These are phyloP conservation scores for Perca flavescens DNA, from an alignment of 2,113 vertebrate genomes.

Conservation along the genomic window DNA sequence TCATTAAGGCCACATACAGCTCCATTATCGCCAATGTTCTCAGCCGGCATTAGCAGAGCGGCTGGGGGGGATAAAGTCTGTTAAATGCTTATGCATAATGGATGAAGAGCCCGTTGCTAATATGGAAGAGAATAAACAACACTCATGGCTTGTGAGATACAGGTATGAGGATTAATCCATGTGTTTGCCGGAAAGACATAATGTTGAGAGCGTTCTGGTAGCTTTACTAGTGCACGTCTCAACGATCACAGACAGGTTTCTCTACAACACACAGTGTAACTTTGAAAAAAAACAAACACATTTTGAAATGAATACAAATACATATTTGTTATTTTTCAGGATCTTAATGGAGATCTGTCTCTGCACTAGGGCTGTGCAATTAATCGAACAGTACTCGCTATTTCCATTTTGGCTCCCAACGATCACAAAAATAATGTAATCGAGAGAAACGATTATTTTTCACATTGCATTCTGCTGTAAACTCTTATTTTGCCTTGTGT, in stretches of 20 bases:
- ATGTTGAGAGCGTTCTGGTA: neutral
- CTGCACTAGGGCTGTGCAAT: too few relatives aligned
- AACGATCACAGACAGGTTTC: neutral
- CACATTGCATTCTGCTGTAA: too few relatives aligned
- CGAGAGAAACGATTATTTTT: too few relatives aligned
- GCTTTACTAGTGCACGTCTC: neutral
- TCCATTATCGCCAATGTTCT: slow-evolving; percentile 58
- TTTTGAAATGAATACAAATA: neutral
- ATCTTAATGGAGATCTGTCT: neutral
- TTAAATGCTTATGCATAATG: slow-evolving; percentile 78
- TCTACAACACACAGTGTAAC: neutral
- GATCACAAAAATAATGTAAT: too few relatives aligned
- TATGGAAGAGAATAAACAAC: slow-evolving; percentile 63
- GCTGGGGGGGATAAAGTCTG: slow-evolving; percentile 61
- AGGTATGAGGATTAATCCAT: slow-evolving; percentile 37
- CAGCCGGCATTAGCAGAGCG: slow-evolving; percentile 67
- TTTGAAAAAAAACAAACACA: neutral
- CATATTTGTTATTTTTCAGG: neutral
- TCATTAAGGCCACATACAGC: slow-evolving; percentile 63
- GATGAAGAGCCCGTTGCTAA: slow-evolving; percentile 62
- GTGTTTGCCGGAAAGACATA: neutral
- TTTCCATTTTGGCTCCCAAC: too few relatives aligned
- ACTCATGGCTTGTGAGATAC: slow-evolving; percentile 36
- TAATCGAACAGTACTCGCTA: too few relatives aligned
- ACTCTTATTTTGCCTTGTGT: too few relatives aligned